Base-by-base conservation (phyloP, 2,888 invertebrate species). In the Seira ritae region DNA sequence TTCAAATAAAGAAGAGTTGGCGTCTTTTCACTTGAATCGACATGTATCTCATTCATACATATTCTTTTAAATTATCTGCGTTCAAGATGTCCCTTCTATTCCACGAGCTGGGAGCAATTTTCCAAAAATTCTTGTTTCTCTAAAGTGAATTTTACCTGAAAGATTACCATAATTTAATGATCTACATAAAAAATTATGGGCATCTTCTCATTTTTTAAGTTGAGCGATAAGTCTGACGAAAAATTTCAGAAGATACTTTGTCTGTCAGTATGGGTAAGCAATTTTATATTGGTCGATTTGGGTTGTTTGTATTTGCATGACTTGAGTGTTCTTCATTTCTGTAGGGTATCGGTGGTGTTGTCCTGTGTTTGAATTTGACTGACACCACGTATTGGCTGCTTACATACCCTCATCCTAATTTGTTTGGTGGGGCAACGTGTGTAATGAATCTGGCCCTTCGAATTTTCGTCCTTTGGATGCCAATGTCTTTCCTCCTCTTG, bases 401-500 rank as follows among this genome's bases (percentile, higher is more conserved):
- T 19, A 37, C 17, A 20, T 82, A 76, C 31, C 76, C 82, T 1
- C 8, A 19, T 0, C 60, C 60, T 20, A 67, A n/a, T 55, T n/a
- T 19, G 0, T 50, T 80, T 0, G 10, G 4, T 3, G 15, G 10
- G 4, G 62, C 84, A 0, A n/a, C 42, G 20, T 79, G 78, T 74
- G 0, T 79, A 1, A n/a, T 79, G 55, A 73, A 68, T 19, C 0
- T 70, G 0, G 31, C 70, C 22, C 60, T 77, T 3, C 74, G 69
- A 1, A 66, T 84, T 15, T 68, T 81, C 31, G 17, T 22, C 6
- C 12, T 77, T 19, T 85, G 85, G 85, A 31, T 85, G 23, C 85
- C 85, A 4, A 74, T 78, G 77, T 77, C 73, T 12, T 66, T 81
- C n/a, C 20, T 79, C n/a, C 62, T 85, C 1, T 23, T 37, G 22